Conservation (phyloP, 2,113 vertebrate genomes). For the Clinocottus analis region DNA sequence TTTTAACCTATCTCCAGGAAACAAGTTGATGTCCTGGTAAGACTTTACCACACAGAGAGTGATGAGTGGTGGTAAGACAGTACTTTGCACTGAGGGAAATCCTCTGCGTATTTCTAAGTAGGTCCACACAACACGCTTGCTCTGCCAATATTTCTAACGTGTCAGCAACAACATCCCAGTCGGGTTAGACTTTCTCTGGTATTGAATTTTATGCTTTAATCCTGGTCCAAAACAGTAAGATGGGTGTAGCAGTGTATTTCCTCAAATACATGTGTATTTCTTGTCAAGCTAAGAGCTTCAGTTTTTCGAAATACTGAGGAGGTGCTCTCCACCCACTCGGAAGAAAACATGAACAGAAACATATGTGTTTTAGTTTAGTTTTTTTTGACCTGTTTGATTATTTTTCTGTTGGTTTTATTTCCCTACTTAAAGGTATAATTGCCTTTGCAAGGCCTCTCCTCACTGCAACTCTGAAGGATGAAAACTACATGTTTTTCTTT, state of each 20-base stretch:
- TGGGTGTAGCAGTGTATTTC: neutral
- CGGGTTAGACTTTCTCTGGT: conserved; percentile 2
- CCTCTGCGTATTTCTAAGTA: conserved; percentile 41
- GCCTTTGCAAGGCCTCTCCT: neutral
- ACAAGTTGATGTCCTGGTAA: conserved; percentile 52
- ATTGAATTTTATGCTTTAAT: conserved; percentile 21
- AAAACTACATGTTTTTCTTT: neutral
- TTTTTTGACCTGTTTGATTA: neutral
- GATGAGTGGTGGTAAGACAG: conserved; percentile 50
- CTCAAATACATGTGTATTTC: neutral
- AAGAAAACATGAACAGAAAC: neutral
- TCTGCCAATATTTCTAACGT: conserved; percentile 10
- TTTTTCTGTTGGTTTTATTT: neutral
- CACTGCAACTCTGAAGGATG: neutral
- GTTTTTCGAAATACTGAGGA: neutral
- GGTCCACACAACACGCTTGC: conserved; percentile 24
- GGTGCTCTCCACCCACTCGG: neutral
- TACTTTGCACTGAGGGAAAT: conserved; percentile 34
- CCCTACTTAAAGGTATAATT: neutral
- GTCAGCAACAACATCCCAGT: conserved; percentile 37
- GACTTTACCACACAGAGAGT: conserved; percentile 50
- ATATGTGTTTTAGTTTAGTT: neutral
- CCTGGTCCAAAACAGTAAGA: conserved; percentile 3
- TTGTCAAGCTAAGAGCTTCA: neutral
- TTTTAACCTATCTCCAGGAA: conserved; percentile 66